Conservation (phyloP, 2,888 invertebrate genomes). For the Apocheima hispidaria region DNA sequence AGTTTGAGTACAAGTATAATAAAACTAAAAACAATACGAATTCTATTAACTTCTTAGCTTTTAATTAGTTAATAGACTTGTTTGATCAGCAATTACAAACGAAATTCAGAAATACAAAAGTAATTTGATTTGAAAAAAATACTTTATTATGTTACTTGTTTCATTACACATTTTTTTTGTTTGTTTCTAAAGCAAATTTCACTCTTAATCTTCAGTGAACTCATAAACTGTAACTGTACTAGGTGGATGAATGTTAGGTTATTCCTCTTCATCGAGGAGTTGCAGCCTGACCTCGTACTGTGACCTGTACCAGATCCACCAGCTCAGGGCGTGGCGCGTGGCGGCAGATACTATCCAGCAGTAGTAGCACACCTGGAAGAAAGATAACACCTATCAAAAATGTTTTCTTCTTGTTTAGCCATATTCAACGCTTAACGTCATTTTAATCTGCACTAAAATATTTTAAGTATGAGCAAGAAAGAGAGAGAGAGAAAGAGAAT, state of each 20-base stretch:
- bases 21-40: too few species aligned
- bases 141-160: constrained; percentile 9
- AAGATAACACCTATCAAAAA: neutral
- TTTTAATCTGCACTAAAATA: too few species aligned
- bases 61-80: too few species aligned
- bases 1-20: too few species aligned
- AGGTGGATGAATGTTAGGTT: neutral
- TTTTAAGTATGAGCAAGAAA: too few species aligned
- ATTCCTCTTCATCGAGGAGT: constrained; percentile 56
- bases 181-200: neutral
- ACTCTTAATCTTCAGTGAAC: constrained; percentile 1
- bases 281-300: constrained; percentile 76
- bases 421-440: too few species aligned
- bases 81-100: neutral
- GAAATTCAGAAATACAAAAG: neutral
- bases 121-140: neutral
- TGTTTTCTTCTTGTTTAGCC: neutral
- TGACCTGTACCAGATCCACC: constrained; percentile 83
- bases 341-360: constrained; percentile 82
- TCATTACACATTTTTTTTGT: constrained; percentile 7
- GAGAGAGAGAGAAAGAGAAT: too few species aligned
- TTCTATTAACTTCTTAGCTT: too few species aligned
- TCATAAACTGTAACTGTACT: neutral
- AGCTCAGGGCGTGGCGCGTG: constrained; percentile 76
- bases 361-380: constrained; percentile 76